Percentiles rank a stretch among this genome's conserved stretches.
These are phyloP conservation scores for Trichoplax adhaerens DNA, from an alignment of 37 sponge, comb jelly and placozoan species.

Conservation along the genomic window DNA sequence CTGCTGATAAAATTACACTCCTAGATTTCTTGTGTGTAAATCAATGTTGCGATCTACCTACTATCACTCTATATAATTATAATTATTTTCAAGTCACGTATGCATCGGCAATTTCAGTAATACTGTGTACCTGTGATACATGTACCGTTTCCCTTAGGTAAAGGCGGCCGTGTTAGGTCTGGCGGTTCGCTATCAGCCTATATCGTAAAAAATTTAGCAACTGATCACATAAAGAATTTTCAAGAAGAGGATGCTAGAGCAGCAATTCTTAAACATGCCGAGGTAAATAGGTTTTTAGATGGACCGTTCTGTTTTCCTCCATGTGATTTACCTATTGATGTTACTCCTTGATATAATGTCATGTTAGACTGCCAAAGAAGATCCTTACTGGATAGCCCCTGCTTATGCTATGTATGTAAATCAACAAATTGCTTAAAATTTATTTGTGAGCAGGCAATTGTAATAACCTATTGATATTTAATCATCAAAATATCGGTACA, in stretches of 20 bases:
- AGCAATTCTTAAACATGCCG: conserved; percentile 77
- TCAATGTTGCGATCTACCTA: too few relatives aligned
- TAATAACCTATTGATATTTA: too few relatives aligned
- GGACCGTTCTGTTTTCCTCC: not conserved
- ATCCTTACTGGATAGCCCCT: conserved; percentile 80
- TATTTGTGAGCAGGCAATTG: too few relatives aligned
- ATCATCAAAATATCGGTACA: too few relatives aligned
- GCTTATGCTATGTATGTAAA: conserved; percentile 60
- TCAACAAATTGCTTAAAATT: not conserved
- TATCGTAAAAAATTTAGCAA: conserved; percentile 51
- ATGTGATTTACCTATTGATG: not conserved
- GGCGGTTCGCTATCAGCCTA: conserved; percentile 67
- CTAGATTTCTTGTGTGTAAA: too few relatives aligned
- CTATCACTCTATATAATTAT: too few relatives aligned
- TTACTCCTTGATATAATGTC: not conserved
- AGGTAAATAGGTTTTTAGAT: conserved; percentile 17
- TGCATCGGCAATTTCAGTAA: too few relatives aligned
- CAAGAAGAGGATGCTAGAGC: conserved; percentile 71
- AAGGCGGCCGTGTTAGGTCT: conserved; percentile 28
- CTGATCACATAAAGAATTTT: conserved; percentile 25
- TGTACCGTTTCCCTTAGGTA: conserved; percentile 10
- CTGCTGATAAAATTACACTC: too few relatives aligned
- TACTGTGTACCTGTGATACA: too few relatives aligned
- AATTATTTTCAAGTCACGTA: too few relatives aligned
- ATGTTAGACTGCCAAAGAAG: conserved; percentile 31